Percentiles rank a stretch among this genome's conserved stretches.
phyloP scores from a whole-genome alignment of 2,113 vertebrate genomes.

The Rhodinocichla rosea region DNA sequence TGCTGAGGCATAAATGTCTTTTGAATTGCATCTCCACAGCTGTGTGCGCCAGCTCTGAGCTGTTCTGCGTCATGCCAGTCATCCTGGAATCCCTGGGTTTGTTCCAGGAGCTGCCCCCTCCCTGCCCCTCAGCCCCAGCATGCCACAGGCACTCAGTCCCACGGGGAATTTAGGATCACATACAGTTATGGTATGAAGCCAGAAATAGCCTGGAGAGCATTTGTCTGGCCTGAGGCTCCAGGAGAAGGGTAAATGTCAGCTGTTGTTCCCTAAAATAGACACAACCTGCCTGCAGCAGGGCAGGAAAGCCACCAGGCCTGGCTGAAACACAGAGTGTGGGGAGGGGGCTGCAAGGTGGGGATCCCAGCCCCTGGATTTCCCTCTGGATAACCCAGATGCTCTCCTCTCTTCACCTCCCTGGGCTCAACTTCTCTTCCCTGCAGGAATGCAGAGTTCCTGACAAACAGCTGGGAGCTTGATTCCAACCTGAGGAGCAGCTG shows the following conservation, averaged over 20 bases:
- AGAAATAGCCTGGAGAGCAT: background rate
- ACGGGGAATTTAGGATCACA: rapidly evolving
- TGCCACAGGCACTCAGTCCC: background rate
- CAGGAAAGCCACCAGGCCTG: background rate
- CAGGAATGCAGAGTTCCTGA: background rate
- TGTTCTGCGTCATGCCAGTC: background rate
- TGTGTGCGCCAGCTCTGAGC: rapidly evolving
- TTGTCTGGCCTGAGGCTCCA: background rate
- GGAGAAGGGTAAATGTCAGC: background rate
- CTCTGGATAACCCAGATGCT: background rate
- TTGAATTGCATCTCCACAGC: background rate
- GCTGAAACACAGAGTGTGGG: rapidly evolving
- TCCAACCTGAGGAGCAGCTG: rapidly evolving
- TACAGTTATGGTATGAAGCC: background rate
- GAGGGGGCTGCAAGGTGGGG: rapidly evolving
- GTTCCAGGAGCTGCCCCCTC: background rate
- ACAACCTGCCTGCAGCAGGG: background rate
- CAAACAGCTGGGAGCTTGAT: too few species aligned
- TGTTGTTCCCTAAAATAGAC: background rate
- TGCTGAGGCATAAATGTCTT: background rate
- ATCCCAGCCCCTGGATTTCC: background rate
- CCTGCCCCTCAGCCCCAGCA: background rate
- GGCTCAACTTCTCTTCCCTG: background rate
- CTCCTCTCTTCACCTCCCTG: background rate
- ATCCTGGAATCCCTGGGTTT: background rate